phyloP scores from a whole-genome alignment of 2,888 invertebrate genomes.

The Rhagonycha fulva region DNA sequence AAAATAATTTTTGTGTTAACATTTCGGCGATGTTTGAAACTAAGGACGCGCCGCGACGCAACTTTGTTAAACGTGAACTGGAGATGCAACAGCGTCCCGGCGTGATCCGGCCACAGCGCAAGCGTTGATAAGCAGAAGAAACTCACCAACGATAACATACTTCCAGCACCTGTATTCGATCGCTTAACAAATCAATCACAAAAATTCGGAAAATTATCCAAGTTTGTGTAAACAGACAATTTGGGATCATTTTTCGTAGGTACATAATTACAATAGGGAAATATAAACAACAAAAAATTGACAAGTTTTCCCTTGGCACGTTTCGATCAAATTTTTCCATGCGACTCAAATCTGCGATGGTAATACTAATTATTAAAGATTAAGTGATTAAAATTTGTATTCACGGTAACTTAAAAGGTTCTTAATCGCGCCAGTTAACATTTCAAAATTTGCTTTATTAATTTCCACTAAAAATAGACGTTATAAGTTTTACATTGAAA shows the following conservation, averaged over 20 bases:
- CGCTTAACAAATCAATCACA: slow-evolving; percentile 25
- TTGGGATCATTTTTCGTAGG: background rate
- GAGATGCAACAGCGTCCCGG: slow-evolving; percentile 53
- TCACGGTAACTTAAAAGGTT: background rate
- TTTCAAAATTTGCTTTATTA: background rate
- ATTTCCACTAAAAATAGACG: background rate
- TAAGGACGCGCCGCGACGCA: slow-evolving; percentile 34
- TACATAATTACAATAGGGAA: background rate
- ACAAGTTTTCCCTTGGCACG: background rate
- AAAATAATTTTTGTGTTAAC: slow-evolving; percentile 7
- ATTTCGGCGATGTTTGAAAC: slow-evolving; percentile 24
- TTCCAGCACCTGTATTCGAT: slow-evolving; percentile 25
- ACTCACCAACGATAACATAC: slow-evolving; percentile 18
- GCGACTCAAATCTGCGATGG: background rate
- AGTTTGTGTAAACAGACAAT: background rate
- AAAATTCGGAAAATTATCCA: background rate
- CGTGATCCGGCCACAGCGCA: slow-evolving; percentile 37
- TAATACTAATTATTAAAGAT: background rate
- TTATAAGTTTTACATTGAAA: background rate
- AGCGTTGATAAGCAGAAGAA: slow-evolving; percentile 31
- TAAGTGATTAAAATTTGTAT: background rate
- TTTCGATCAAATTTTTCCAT: background rate
- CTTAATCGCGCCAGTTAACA: background rate
- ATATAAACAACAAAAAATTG: background rate
- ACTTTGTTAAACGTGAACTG: slow-evolving; percentile 40